phyloP scores from a whole-genome alignment of 1,140 invertebrate species.

The Philaenus spumarius region DNA sequence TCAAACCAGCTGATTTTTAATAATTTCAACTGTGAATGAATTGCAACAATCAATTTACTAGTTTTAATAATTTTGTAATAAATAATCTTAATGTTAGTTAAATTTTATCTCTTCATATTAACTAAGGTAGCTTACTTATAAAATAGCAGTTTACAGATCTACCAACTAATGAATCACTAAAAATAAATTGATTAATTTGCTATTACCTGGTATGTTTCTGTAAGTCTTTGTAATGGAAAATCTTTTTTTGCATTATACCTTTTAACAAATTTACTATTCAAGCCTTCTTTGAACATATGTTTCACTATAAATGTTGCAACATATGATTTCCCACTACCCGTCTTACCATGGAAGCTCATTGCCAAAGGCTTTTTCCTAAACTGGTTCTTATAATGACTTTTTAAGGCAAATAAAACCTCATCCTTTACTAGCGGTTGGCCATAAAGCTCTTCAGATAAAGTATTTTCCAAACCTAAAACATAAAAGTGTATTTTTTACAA shows the following conservation, averaged over 20 bases:
- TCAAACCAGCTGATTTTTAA: too few relatives aligned
- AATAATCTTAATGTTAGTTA: too few relatives aligned
- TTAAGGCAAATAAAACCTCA: conserved; percentile 47
- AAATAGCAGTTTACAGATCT: too few relatives aligned
- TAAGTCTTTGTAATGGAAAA: conserved; percentile 49
- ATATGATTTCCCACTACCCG: conserved; percentile 82
- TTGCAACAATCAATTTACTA: too few relatives aligned
- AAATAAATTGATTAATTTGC: not conserved
- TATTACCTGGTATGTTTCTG: not conserved
- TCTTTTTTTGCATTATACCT: conserved; percentile 70
- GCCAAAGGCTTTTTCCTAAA: conserved; percentile 53
- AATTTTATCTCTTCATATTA: too few relatives aligned
- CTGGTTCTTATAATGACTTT: conserved; percentile 45
- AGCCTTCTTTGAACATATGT: conserved; percentile 62
- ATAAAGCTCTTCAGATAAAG: conserved; percentile 42
- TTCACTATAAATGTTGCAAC: conserved; percentile 71
- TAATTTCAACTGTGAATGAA: too few relatives aligned
- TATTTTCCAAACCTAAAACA: conserved; percentile 34
- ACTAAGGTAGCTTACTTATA: too few relatives aligned
- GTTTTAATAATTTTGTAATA: too few relatives aligned
- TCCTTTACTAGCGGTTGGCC: conserved; percentile 58
- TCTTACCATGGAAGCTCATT: conserved; percentile 69
- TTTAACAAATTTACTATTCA: conserved; percentile 71
- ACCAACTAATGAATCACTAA: too few relatives aligned
- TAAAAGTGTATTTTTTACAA: not conserved